These are phyloP conservation scores for Metalampra italica DNA, from an alignment of 2,888 invertebrate species.

Conservation along the genomic window DNA sequence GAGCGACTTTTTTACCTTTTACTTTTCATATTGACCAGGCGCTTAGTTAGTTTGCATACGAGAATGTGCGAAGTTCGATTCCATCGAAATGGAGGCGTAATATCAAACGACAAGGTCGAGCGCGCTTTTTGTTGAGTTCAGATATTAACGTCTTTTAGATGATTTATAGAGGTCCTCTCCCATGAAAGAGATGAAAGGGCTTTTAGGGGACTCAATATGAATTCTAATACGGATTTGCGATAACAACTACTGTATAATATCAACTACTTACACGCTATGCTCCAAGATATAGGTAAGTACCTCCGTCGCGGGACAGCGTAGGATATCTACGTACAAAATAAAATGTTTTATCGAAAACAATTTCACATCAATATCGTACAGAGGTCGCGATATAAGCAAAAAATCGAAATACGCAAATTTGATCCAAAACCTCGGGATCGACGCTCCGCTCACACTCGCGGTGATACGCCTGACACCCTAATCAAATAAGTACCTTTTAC, in stretches of 20 bases:
- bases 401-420: constrained; percentile 75
- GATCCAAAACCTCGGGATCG: constrained; percentile 72
- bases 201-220: constrained; percentile 58
- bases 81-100: constrained; percentile 20
- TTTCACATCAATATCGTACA: constrained; percentile 42
- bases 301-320: too few relatives aligned
- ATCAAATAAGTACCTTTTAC: constrained; percentile 79
- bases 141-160: constrained; percentile 59
- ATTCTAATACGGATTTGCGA: constrained; percentile 57
- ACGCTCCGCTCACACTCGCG: constrained; percentile 73
- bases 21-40: constrained; percentile 66
- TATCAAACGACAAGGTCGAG: constrained; percentile 38
- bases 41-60: constrained; percentile 53
- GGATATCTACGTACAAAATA: background rate
- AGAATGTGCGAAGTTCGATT: constrained; percentile 28
- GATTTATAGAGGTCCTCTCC: constrained; percentile 63
- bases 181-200: constrained; percentile 62
- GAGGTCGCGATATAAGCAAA: constrained; percentile 45
- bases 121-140: constrained; percentile 50
- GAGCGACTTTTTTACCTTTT: constrained; percentile 39
- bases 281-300: background rate
- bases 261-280: background rate
- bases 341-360: constrained; percentile 29
- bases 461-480: constrained; percentile 78
- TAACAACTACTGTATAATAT: constrained; percentile 31